These are phyloP conservation scores for Drosophila eugracilis DNA, from an alignment of 1,140 invertebrate species.

Conservation along the genomic window DNA sequence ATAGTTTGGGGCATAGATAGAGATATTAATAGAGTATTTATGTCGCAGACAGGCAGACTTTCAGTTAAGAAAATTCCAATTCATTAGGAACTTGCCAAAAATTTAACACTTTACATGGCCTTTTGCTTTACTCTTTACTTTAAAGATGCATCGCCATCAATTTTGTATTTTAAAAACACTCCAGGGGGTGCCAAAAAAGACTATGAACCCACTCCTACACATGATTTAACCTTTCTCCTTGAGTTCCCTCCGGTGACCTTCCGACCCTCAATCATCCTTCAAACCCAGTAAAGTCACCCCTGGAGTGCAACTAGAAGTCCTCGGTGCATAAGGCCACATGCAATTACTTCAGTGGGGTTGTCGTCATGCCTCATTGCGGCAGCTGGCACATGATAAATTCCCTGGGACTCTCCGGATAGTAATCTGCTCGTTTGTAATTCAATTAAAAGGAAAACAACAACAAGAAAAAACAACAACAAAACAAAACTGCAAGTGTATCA, in stretches of 20 bases:
- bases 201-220: not conserved
- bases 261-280: slow-evolving; percentile 22
- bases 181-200: not conserved
- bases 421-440: slow-evolving; percentile 54
- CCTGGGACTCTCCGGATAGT: slow-evolving; percentile 7
- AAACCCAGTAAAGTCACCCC: slow-evolving; percentile 1
- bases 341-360: slow-evolving; percentile 21
- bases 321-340: slow-evolving; percentile 7
- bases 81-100: no score
- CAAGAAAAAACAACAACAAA: slow-evolving; percentile 56
- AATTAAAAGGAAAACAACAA: slow-evolving; percentile 75
- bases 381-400: slow-evolving; percentile 59
- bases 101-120: no score
- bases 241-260: slow-evolving; percentile 16
- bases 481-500: slow-evolving; percentile 74
- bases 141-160: not conserved
- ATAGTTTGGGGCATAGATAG: not conserved
- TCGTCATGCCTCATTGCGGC: slow-evolving; percentile 36
- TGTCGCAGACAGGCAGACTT: no score
- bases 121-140: no score
- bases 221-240: not conserved
- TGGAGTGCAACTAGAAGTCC: slow-evolving; percentile 36
- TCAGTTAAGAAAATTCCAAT: no score
- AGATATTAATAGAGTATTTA: not conserved
- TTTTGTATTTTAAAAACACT: not conserved